Evolutionary conservation across 2,113 vertebrate species (phyloP).

Genomic region (Chloropsis hardwickii): DNA sequence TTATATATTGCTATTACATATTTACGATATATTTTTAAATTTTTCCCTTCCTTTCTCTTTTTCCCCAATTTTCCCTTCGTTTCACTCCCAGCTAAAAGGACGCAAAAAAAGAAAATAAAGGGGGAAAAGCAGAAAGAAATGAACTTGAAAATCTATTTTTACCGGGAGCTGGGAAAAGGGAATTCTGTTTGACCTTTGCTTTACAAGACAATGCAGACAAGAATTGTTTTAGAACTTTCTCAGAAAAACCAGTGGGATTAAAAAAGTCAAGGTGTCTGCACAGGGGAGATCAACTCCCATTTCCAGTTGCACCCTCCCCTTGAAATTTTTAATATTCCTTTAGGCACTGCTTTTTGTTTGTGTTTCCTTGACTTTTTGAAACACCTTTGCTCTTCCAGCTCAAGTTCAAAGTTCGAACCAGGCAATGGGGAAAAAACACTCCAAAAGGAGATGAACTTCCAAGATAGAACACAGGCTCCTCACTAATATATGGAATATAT

Average conservation of each 20-base stretch:
- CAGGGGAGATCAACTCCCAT: neutral
- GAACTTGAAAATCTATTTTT: neutral
- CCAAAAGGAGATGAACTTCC: neutral
- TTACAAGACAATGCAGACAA: neutral
- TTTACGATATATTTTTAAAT: fast-evolving
- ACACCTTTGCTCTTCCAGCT: neutral
- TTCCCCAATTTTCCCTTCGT: fast-evolving
- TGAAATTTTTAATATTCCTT: neutral
- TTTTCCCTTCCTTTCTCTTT: neutral
- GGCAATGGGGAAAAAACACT: fast-evolving
- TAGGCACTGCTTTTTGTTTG: neutral
- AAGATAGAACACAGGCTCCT: neutral
- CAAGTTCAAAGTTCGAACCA: neutral
- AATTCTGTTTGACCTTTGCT: neutral
- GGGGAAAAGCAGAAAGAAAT: neutral
- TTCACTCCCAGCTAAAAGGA: neutral
- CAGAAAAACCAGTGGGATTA: neutral
- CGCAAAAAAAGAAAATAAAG: neutral
- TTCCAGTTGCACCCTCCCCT: neutral
- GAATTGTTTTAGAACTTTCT: neutral
- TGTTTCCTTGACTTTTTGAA: neutral
- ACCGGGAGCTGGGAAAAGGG: neutral
- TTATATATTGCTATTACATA: too few relatives aligned
- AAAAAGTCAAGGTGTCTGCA: neutral
- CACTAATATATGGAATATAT: neutral